phyloP scores from a whole-genome alignment of 2,797 vertebrate species.

The Vultur gryphus region DNA sequence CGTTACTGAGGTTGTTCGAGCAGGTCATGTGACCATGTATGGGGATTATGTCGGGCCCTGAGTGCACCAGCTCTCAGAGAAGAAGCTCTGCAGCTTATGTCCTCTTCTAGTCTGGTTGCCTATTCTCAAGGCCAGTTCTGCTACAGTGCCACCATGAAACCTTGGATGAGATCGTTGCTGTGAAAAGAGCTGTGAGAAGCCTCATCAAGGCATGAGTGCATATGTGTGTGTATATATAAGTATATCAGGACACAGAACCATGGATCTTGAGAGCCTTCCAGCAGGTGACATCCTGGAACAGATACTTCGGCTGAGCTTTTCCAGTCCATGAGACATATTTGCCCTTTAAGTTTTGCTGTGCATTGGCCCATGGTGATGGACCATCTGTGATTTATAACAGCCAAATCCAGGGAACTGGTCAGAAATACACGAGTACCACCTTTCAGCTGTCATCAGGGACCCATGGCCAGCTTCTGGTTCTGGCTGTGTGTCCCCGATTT shows the following conservation, averaged over 20 bases:
- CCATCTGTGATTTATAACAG: neutral
- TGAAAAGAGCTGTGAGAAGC: neutral
- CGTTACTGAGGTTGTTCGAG: rapidly evolving
- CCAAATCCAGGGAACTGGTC: neutral
- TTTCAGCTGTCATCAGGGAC: neutral
- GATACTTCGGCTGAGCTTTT: neutral
- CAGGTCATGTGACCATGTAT: rapidly evolving
- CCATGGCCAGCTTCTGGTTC: neutral
- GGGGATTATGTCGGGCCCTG: neutral
- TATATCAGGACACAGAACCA: neutral
- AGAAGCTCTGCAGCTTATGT: neutral
- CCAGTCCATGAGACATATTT: neutral
- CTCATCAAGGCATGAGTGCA: neutral
- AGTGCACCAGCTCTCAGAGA: neutral
- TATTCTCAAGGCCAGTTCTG: neutral
- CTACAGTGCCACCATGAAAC: neutral
- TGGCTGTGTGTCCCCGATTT: neutral
- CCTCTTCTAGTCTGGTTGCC: neutral
- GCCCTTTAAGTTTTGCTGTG: neutral
- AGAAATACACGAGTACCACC: neutral
- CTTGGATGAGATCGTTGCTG: neutral
- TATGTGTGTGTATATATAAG: rapidly evolving
- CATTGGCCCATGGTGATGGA: neutral
- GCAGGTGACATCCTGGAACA: neutral
- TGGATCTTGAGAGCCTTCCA: neutral